Base-by-base conservation (phyloP, 2,888 invertebrate species). In the Coenonympha glycerion region DNA sequence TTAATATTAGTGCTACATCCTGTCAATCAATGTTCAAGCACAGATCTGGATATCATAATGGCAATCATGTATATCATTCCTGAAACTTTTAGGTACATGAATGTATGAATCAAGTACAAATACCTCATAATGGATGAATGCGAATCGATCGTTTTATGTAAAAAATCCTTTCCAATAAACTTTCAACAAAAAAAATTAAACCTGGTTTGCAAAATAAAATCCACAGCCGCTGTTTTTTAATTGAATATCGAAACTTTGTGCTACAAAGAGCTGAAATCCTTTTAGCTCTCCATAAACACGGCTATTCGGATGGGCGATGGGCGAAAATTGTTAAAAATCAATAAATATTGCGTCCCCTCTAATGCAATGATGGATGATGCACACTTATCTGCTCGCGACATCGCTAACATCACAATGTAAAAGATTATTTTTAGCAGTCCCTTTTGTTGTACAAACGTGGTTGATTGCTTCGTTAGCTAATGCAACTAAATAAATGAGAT, bases 321-420 rank as follows among this genome's bases (percentile, higher is more conserved):
- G 65, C 59, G 63, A 71, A 72, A 71, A 70, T 69, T 69, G 68
- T 66, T 69, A 61, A 73, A 79, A 82, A 83, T 83, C 82, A 77
- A 83, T 83, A 79, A 68, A 71, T 66, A 66, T 68, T 64, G 61
- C 68, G 66, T 65, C 78, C 80, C 79, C 78, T 69, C 70, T 79
- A 81, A 79, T 79, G 70, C 76, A 76, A 73, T 84, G 84, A 84
- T 80, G 77, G 81, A 84, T 83, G 66, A 73, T 59, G 57, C 57
- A 55, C 71, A 73, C 75, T 78, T 84, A 83, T 82, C 84, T 79
- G 66, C 61, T 61, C 62, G 69, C 68, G 77, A 78, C 80, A 81
- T 84, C 79, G 67, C 69, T 73, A 71, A 66, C 71, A 70, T 56
- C 58, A 64, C 68, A 69, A 62, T 64, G 60, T 62, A 50, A 45